Evolutionary conservation across 64 coral and sea anemone species (phyloP), one percentile per base, ranked within the genome.

Genomic region (Anthopleura sola): DNA sequence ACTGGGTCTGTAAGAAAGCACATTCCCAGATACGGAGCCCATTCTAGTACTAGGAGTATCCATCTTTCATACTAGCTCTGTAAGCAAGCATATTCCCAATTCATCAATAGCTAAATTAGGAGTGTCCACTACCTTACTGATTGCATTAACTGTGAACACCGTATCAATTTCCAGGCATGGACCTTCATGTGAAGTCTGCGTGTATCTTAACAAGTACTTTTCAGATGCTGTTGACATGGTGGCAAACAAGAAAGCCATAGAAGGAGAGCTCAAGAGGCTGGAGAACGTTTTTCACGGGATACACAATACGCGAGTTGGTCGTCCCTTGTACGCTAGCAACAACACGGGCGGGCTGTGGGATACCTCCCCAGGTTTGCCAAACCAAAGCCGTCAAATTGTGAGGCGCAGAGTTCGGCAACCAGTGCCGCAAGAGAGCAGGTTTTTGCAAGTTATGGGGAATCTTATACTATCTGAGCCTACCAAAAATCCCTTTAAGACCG

Each of bases 191-290:
- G n/a, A 21, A 1, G 89, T 84, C 17, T 91, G 89, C 26, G 84
- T 91, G 16, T 62, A 86, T 86, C 75, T 91, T 14, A 91, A 86
- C 84, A 86, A 82, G 89, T 86, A 86, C 78, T 96, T 96, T 64
- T 96, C 94, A 4, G 90, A 96, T 20, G 94, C 94, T 23, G 94
- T 96, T 39, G 94, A 96, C 48, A 96, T 96, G 94, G 66, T 92
- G 29, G 94, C 90, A 31, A 49, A 86, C 34, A 88, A 83, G 75
- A 15, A 68, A 21, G 32, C 21, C 51, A 55, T 87, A 5, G 74
- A 82, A 34, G 20, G 18, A 3, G 71, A 92, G 12, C 84, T 96
- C 37, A 57, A 69, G 5, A 60, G 53, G 11, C n/a, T 97, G 24
- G 90, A 97, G 55, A 75, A 24, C 5, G 54, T 56, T 6, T 85